Conservation (phyloP, 2,113 vertebrate genomes). For the Xyrauchen texanus region DNA sequence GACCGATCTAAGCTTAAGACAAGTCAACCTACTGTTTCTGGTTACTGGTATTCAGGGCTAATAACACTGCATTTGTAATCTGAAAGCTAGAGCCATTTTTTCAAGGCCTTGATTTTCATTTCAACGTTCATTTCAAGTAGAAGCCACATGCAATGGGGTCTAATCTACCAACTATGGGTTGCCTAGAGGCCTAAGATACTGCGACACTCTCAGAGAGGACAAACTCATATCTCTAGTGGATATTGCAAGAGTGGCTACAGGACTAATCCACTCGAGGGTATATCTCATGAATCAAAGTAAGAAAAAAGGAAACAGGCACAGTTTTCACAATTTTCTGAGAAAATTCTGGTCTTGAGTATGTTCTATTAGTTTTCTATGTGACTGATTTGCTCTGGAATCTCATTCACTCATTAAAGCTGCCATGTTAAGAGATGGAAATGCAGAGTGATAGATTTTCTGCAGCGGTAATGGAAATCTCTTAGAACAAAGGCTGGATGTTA, state of each 20-base stretch:
- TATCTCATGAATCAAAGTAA: slow-evolving; percentile 29
- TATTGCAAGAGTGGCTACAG: slow-evolving; percentile 21
- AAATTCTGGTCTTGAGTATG: neutral
- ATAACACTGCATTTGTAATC: neutral
- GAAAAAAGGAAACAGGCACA: slow-evolving; percentile 12
- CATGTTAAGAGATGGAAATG: slow-evolving; percentile 55
- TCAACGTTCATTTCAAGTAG: neutral
- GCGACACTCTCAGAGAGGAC: neutral
- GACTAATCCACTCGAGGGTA: slow-evolving; percentile 27
- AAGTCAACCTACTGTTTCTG: no score
- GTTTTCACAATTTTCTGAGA: neutral
- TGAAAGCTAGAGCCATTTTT: neutral
- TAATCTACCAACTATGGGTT: slow-evolving; percentile 2
- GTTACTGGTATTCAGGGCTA: no score
- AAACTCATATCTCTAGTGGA: slow-evolving; percentile 38
- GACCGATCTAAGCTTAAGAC: no score
- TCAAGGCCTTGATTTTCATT: slow-evolving; percentile 3
- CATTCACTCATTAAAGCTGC: slow-evolving; percentile 44
- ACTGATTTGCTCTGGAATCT: slow-evolving; percentile 29
- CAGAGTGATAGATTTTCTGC: slow-evolving; percentile 35
- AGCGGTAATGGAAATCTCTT: slow-evolving; percentile 53
- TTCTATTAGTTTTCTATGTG: slow-evolving; percentile 11
- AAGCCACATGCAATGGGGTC: neutral
- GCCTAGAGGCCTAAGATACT: slow-evolving; percentile 25
- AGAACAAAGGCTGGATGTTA: slow-evolving; percentile 53